Evolutionary conservation across 1,140 invertebrate genomes (phyloP), one percentile per base, ranked within the genome.

Genomic region (Drosophila rhopaloa): DNA sequence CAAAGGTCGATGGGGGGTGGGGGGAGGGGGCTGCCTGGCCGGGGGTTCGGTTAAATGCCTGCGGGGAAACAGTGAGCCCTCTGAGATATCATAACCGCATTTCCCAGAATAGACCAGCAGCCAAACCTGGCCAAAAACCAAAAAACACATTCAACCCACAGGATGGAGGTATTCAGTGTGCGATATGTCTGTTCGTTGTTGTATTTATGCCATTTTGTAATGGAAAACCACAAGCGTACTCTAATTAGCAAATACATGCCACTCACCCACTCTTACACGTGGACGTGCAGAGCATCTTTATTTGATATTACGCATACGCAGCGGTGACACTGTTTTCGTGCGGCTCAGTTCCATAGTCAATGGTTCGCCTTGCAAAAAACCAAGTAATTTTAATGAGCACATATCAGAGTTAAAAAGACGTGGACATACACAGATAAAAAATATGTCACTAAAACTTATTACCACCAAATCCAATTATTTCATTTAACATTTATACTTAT

Each of bases 171-270:
- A 2, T 48, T 24, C 43, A 51, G 54, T 24, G 70, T 29, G 29
- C 29, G 27, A 46, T 24, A 50, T 40, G 62, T 19, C 14, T 29
- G 54, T 48, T 27, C 50, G 19, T 46, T 40, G 24, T 19, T 32
- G 59, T 75, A 75, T 75, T 75, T 75, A 75, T 75, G 71, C 38
- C 51, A 65, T 75, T 75, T 75, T 74, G 71, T 56, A 75, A 75
- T 46, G 47, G 59, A 75, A 75, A 75, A 75, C 71, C 71, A 46
- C 71, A 75, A 41, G 44, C 71, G 71, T 43, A 65, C 57, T 75
- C 72, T 75, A 75, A 75, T 75, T 75, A 75, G 72, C 51, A 75
- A 74, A 63, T 75, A 75, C 60, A 65, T 32, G 48, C n/a, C 50
- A 40, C 24, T 53, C 70, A 55, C 38, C 7, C 19, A 32, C 11